Base-by-base conservation (phyloP, 2,888 invertebrate genomes). In the Heliconius ismenius region DNA sequence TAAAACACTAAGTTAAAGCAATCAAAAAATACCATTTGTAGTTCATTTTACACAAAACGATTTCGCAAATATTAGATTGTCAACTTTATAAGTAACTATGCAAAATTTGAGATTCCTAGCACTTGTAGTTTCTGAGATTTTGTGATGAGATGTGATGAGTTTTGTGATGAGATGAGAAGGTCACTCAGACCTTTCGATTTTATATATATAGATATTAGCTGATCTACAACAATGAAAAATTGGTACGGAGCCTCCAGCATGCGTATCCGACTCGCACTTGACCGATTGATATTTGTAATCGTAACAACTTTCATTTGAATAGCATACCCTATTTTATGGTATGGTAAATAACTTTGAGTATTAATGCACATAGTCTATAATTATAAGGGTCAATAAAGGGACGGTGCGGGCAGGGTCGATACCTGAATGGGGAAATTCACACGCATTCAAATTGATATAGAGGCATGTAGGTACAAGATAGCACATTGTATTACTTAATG, bases 351-450 rank as follows among this genome's bases (percentile, higher is more conserved):
- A 18, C 58, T 70, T 70, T 43, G 24, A 39, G 62, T 69, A 80
- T 75, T 76, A 76, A 79, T 74, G 73, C 75, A 65, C 75, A 72
- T 24, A 43, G 76, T 60, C 76, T 78, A 74, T 83, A 80, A 81
- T 82, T 82, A 79, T 76, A 78, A 80, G 81, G 82, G 81, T 80
- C 81, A 87, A 85, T 86, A 84, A 84, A 78, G 84, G 83, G 80
- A 81, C 76, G 81, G 85, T 92, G 89, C 92, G 92, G 92, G 93
- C 83, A 49, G 87, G 91, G 88, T 91, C 91, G 91, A 92, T 92
- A 91, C 86, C 86, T 84, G 83, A 75, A 78, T 74, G 81, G 80
- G 77, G 69, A 82, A 82, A 79, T 86, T 86, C 86, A 86, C 86
- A 82, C 80, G 80, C 79, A 65, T 76, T 70, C 54, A 70, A 64